Evolutionary conservation across 2,888 invertebrate genomes (phyloP), one percentile per base, ranked within the genome.

Genomic region (Caenorhabditis macrosperma): DNA sequence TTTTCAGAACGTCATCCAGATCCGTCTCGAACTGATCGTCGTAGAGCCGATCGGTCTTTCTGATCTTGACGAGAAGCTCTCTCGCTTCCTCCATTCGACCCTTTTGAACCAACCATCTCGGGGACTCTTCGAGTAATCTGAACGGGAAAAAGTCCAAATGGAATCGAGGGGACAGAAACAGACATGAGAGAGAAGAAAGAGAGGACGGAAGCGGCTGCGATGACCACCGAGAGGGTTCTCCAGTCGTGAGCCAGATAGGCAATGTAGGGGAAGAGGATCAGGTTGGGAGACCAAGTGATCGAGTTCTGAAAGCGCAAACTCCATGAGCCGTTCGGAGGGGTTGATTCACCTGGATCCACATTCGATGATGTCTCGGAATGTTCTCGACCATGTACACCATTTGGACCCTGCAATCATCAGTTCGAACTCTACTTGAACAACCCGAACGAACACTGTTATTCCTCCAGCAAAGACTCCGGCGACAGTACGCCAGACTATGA

Each of bases 331-430:
- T 5, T 30, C 2, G 48, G 15, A 54, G 9, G 28, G n/a, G 10
- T 24, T 52, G 12, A n/a, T 7, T 20, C 30, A 81, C 82, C 46
- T 78, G 85, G 50, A 89, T 86, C 83, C 85, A 84, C 82, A 89
- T 86, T 20, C 88, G 78, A 38, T 86, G 85, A 15, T 85, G 75
- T 50, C 85, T 86, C 15, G 89, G 89, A 59, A 89, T 75, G 67
- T 88, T 89, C 75, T 89, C 89, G 17, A 89, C 69, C 59, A 87
- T 79, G 75, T 81, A 89, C 2, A 89, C 88, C 66, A 82, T 83
- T 60, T 82, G 75, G 12, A 87, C 84, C 10, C 87, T 88, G 61
- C 24, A 72, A 66, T 46, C 15, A 26, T 10, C 17, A 17, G 54
- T 26, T 10, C 10, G 17, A 24, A 17, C 22, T 10, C 2, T 24